Evolutionary conservation across 2,888 invertebrate species (phyloP), one percentile per base, ranked within the genome.

Genomic region (Drosophila fulvimacula): DNA sequence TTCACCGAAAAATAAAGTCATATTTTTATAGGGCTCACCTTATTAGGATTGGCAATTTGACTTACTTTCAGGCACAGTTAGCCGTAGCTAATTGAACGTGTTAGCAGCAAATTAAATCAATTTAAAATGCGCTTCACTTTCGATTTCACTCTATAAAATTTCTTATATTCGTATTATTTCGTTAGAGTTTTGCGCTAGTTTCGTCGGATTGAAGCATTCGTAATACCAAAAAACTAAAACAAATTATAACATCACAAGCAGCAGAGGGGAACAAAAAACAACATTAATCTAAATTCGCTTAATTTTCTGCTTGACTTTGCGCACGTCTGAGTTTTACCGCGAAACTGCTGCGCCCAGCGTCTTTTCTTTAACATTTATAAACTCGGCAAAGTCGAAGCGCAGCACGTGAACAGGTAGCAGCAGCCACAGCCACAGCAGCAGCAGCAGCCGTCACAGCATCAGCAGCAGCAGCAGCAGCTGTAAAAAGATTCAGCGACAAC

Each of bases 361-460:
- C 42, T 71, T 61, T 79, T 59, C 73, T 61, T 71, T 55, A 69
- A 75, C 79, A 78, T 90, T 88, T 88, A 88, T 88, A 89, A 88
- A 90, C 88, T 89, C 74, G 27, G 39, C 39, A 58, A 36, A 70
- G 10, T 46, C 53, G 19, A 39, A 34, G 44, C 24, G 79, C 75
- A 88, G 84, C 82, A 82, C 82, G 87, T 82, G 82, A 88, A 88
- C 89, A 76, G 89, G 77, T 86, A 82, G 73, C 81, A 70, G 59
- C 52, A 58, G 39, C 75, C 49, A 24, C 52, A 53, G n/a, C n/a
- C n/a, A n/a, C n/a, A n/a, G 7, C 24, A 27, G 48, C 71, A 49
- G 32, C 53, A 52, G 32, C 49, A 49, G 49, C 49, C 30, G 49
- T 30, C 27, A 11, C 48, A 48, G 17, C 48, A 48, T 17, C 48